Base-by-base conservation (phyloP, 2,113 vertebrate genomes). In the Datnioides undecimradiatus region DNA sequence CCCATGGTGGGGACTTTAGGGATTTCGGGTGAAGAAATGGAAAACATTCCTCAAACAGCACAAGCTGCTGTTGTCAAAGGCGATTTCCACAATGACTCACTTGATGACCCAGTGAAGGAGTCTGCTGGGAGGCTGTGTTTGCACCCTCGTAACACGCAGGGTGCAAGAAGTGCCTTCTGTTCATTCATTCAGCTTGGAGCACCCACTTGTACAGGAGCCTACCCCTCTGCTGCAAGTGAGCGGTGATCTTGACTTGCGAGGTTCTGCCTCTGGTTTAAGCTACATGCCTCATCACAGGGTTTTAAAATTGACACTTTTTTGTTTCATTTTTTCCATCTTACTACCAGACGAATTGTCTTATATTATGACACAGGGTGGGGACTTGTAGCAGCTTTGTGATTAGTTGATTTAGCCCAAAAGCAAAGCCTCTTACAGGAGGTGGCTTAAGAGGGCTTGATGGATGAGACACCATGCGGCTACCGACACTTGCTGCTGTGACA, bases 1-100 rank as follows among this genome's bases (percentile, higher is more conserved):
- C 87, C 89, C 79, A 67, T 84, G 82, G 89, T 85, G 76, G 88
- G 78, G 90, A 91, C 90, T 91, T 90, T 38, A 68, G 90, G 89
- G 92, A 92, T 93, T 93, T 93, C 76, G 13, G 79, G 88, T 93
- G 93, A 94, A 93, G 90, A 91, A 94, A 94, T 94, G 94, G 95
- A 94, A 95, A 95, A 94, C 88, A 94, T 95, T 94, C 91, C 87
- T 91, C 80, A 80, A 87, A 86, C 92, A 67, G 90, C 80, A 90
- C 85, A 90, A 88, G 90, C 87, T 86, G 82, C 92, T 92, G 91
- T 91, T 94, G 91, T 94, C 88, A 84, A 88, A 90, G 84, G 90
- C 87, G 66, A 87, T 84, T 82, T 91, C 77, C 80, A 93, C 88
- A 93, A 92, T 92, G 91, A 94, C 82, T 91, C 93, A 94, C 89